Evolutionary conservation across 2,113 vertebrate species (phyloP).

Genomic region (Mobula hypostoma): DNA sequence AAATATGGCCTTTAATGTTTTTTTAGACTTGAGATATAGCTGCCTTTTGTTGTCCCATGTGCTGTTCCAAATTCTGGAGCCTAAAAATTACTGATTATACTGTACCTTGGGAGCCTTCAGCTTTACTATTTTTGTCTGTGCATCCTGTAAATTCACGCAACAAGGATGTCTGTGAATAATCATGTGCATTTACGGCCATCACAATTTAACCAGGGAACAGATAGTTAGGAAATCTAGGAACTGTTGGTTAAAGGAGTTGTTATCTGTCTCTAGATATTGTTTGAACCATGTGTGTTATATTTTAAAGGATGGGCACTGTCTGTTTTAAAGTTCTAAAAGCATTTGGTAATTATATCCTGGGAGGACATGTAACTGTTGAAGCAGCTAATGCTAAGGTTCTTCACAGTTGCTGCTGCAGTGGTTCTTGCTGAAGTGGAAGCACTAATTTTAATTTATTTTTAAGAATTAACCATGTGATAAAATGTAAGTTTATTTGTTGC

Average conservation of each 20-base stretch:
- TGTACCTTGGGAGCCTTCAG: background rate
- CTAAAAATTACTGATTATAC: background rate
- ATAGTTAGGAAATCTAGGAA: slow-evolving; percentile 8
- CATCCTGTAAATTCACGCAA: background rate
- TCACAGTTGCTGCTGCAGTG: background rate
- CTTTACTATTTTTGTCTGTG: background rate
- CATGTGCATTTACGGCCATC: background rate
- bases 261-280: background rate
- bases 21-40: background rate
- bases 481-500: background rate
- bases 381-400: background rate
- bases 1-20: background rate
- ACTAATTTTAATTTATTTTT: background rate
- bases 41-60: background rate
- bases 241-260: background rate
- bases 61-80: background rate
- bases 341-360: background rate
- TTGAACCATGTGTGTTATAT: no score
- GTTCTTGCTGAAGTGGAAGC: background rate
- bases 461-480: background rate
- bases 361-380: background rate
- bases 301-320: background rate
- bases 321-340: background rate
- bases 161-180: slow-evolving; percentile 12
- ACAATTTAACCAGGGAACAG: background rate